phyloP scores from a whole-genome alignment of 2,113 vertebrate genomes.

The Gasterosteus nipponicus region DNA sequence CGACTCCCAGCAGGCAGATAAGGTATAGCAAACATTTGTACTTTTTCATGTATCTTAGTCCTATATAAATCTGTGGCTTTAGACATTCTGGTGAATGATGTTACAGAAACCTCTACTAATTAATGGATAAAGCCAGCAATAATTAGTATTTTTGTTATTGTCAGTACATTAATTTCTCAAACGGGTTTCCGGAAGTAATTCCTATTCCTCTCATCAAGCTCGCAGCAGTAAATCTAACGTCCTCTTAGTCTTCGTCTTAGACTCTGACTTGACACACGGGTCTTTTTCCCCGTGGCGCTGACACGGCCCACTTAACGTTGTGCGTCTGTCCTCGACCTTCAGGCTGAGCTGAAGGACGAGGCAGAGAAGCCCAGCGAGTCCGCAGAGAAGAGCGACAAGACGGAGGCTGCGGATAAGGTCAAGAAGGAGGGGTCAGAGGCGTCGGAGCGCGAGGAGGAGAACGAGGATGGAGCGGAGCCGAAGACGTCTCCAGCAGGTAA shows the following conservation, averaged over 20 bases:
- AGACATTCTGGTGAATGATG: background rate
- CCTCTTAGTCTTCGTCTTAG: background rate
- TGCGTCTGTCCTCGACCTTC: background rate
- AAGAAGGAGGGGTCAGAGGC: conserved; percentile 74
- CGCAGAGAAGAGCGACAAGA: conserved; percentile 86
- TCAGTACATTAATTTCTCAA: background rate
- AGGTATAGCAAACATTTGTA: conserved; percentile 77
- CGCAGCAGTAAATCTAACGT: background rate
- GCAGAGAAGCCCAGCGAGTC: conserved; percentile 83
- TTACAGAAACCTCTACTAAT: background rate
- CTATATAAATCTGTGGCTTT: background rate
- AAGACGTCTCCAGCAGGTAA: conserved; percentile 69
- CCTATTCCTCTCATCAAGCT: too few species aligned
- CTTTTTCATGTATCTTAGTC: background rate
- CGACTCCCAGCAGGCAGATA: conserved; percentile 89
- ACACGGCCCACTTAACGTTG: background rate
- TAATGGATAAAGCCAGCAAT: background rate
- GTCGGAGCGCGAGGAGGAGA: conserved; percentile 74
- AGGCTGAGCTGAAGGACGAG: conserved; percentile 90
- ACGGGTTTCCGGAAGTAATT: too few species aligned
- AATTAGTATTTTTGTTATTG: background rate
- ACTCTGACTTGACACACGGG: background rate
- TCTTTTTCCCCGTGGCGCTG: background rate
- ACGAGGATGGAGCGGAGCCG: conserved; percentile 67
- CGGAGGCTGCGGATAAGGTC: conserved; percentile 72